Evolutionary conservation across 1,140 invertebrate species (phyloP).

Genomic region (Drosophila murphyi): DNA sequence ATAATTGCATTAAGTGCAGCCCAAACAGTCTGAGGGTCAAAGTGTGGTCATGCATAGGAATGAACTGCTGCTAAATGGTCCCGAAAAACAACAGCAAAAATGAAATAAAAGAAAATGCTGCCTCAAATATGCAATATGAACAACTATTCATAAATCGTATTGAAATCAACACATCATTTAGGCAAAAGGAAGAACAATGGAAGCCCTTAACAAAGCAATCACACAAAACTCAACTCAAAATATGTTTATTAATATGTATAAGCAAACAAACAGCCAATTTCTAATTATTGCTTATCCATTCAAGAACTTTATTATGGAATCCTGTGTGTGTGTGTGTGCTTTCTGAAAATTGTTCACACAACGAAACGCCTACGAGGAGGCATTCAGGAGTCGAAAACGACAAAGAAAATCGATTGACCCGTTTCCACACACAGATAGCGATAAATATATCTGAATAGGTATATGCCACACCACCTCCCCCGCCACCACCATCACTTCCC

Average conservation of each 20-base stretch:
- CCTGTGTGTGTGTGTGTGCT: constrained; percentile 42
- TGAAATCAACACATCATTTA: constrained; percentile 77
- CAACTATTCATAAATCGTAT: background rate
- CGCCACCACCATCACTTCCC: too few relatives aligned
- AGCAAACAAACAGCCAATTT: constrained; percentile 59
- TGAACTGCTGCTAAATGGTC: constrained; percentile 48
- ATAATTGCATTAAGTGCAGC: constrained; percentile 79
- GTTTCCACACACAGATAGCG: constrained; percentile 52
- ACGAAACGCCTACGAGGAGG: constrained; percentile 52
- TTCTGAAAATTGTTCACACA: constrained; percentile 58
- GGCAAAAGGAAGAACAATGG: constrained; percentile 51
- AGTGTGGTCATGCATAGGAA: constrained; percentile 56
- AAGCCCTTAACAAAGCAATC: constrained; percentile 61
- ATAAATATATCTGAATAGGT: constrained; percentile 12
- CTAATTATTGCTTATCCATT: constrained; percentile 70
- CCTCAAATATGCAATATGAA: constrained; percentile 20
- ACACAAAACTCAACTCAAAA: constrained; percentile 33
- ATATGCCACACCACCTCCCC: background rate
- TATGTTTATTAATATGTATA: constrained; percentile 23
- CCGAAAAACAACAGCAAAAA: background rate
- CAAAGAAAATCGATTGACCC: constrained; percentile 73
- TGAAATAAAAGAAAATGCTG: too few relatives aligned
- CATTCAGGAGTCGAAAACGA: constrained; percentile 27
- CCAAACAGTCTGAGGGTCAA: background rate
- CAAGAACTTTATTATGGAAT: constrained; percentile 32